These are phyloP conservation scores for Zophobas morio DNA, from an alignment of 1,140 invertebrate species.

Conservation along the genomic window DNA sequence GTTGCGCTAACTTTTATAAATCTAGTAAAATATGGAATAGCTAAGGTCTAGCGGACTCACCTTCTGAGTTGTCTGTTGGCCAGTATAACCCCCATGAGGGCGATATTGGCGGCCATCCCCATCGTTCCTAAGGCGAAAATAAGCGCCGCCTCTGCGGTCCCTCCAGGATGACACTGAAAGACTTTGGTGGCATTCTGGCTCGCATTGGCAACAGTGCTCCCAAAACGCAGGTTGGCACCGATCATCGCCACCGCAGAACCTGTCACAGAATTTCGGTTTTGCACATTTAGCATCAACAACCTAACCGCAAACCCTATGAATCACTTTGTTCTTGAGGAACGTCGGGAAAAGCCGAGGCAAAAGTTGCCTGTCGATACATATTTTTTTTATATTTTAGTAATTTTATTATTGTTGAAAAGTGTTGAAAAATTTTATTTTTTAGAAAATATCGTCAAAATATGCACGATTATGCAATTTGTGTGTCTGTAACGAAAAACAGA, in stretches of 20 bases:
- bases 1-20: conserved; percentile 12
- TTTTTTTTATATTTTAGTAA: too few species aligned
- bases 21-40: conserved; percentile 3
- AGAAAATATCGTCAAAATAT: too few species aligned
- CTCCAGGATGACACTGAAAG: conserved; percentile 85
- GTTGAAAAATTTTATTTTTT: too few species aligned
- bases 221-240: conserved; percentile 82
- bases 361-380: too few species aligned
- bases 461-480: too few species aligned
- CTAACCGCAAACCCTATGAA: conserved; percentile 23
- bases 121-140: conserved; percentile 84
- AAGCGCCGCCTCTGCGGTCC: conserved; percentile 84
- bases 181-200: conserved; percentile 78
- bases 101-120: conserved; percentile 87
- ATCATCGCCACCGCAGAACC: conserved; percentile 82
- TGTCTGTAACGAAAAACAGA: too few species aligned
- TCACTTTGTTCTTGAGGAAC: conserved; percentile 18
- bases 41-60: conserved; percentile 67
- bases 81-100: conserved; percentile 85
- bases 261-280: conserved; percentile 61
- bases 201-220: conserved; percentile 75
- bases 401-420: too few species aligned
- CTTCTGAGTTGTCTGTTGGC: conserved; percentile 82
- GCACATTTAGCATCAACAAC: conserved; percentile 14
- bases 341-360: too few species aligned